A percentile compares a stretch with the other conserved stretches of the same genome.
These are phyloP conservation scores for Ifrita kowaldi DNA, from an alignment of 2,113 vertebrate genomes.

Conservation along the genomic window DNA sequence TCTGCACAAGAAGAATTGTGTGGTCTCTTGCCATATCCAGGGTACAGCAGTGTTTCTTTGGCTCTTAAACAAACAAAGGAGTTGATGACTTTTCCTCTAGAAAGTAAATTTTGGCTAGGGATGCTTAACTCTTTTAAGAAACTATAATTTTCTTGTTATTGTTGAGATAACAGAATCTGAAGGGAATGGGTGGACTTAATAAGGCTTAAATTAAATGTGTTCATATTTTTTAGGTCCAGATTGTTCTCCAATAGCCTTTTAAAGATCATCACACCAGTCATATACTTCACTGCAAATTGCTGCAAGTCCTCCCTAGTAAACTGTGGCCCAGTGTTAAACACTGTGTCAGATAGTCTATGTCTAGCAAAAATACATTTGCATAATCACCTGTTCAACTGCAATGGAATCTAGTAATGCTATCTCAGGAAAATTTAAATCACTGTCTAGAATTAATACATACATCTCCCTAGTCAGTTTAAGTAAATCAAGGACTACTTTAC, in stretches of 20 bases:
- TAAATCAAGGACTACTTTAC: background rate
- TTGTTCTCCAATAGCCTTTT: background rate
- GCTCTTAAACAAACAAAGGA: background rate
- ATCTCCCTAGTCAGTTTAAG: background rate
- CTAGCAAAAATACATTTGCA: background rate
- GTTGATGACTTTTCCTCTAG: background rate
- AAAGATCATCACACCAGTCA: background rate
- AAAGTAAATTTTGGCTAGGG: background rate
- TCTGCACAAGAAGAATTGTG: background rate
- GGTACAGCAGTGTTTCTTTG: background rate
- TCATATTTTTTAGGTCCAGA: background rate
- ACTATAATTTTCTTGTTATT: background rate
- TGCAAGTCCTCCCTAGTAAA: background rate
- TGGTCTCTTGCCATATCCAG: background rate
- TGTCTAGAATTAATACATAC: background rate
- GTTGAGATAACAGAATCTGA: background rate
- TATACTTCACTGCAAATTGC: background rate
- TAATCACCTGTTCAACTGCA: constrained; percentile 23
- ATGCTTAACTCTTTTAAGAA: background rate
- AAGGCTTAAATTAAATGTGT: background rate
- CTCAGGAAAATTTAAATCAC: constrained; percentile 18
- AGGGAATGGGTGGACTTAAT: background rate
- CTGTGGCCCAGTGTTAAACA: background rate
- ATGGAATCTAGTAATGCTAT: background rate
- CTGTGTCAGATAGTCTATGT: background rate